Evolutionary conservation across 2,888 invertebrate genomes (phyloP), one percentile per base, ranked within the genome.

Genomic region (Harpalus rubripes): DNA sequence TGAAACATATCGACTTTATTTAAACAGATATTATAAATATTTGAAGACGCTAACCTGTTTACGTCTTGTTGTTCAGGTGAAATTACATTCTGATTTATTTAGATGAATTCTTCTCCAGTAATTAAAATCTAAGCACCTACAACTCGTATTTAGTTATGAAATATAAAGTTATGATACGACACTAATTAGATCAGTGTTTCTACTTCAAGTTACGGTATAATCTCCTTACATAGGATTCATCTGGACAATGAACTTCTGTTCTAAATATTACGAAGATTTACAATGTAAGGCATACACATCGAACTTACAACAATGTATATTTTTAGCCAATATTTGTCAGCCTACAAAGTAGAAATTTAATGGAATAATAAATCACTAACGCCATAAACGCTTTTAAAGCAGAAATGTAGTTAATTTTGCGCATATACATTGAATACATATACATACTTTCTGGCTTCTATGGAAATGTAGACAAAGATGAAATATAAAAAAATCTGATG

Each of bases 281-380:
- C 59, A 59, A 59, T 61, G 18, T 18, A 61, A 61, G 7, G 12
- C 8, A 10, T 22, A 63, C 1, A 8, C 22, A 68, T 10, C 15
- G n/a, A 63, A 63, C 22, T 7, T 63, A 26, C 39, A 39, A 68
- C 68, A 32, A n/a, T n/a, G 68, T 68, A 39, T 15, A 39, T 39
- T 39, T 68, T n/a, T 68, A n/a, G 39, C 18, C 44, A 22, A 26
- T 32, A 68, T 68, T 68, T 68, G 68, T 68, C 68, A 32, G 8
- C 41, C 26, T 32, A 15, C 32, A 39, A 16, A 32, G 68, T 39
- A 78, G 22, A 58, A 78, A 78, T 78, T 58, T 78, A 78, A 78
- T 78, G 58, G 78, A 56, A 78, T 78, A 78, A 78, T 78, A 78
- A 78, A 78, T 78, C 58, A 78, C 58, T 22, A 56, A 74, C 72